phyloP scores from a whole-genome alignment of 2,888 invertebrate genomes.

The Brachycybe producta region DNA sequence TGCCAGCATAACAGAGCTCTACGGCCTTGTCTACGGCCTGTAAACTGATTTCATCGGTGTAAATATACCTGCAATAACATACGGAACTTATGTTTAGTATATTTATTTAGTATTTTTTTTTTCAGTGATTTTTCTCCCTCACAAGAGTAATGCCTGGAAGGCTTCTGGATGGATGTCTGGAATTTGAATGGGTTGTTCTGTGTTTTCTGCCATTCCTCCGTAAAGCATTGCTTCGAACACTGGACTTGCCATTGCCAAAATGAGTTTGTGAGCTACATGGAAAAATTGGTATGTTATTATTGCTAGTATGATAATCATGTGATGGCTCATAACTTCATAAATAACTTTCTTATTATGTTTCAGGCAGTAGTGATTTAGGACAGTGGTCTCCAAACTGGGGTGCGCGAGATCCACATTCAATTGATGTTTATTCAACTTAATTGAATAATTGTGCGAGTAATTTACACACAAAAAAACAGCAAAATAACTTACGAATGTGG shows the following conservation, averaged over 20 bases:
- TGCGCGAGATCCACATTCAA: too few species aligned
- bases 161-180: conserved; percentile 75
- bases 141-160: conserved; percentile 65
- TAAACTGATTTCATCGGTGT: conserved; percentile 65
- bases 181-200: conserved; percentile 55
- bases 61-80: conserved; percentile 53
- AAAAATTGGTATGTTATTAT: not conserved
- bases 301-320: too few species aligned
- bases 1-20: conserved; percentile 73
- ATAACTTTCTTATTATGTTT: too few species aligned
- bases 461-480: too few species aligned
- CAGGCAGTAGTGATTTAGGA: too few species aligned
- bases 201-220: conserved; percentile 66
- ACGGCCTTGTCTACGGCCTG: conserved; percentile 74
- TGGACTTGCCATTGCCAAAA: conserved; percentile 73
- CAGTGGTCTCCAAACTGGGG: too few species aligned
- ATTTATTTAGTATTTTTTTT: not conserved
- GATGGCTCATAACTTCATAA: not conserved
- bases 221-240: conserved; percentile 82
- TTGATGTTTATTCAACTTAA: too few species aligned
- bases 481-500: too few species aligned
- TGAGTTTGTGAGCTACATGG: conserved; percentile 48
- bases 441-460: too few species aligned
- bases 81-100: not conserved
- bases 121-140: too few species aligned